Conservation (phyloP, 2,113 vertebrate genomes). For the Crotalus horridus region DNA sequence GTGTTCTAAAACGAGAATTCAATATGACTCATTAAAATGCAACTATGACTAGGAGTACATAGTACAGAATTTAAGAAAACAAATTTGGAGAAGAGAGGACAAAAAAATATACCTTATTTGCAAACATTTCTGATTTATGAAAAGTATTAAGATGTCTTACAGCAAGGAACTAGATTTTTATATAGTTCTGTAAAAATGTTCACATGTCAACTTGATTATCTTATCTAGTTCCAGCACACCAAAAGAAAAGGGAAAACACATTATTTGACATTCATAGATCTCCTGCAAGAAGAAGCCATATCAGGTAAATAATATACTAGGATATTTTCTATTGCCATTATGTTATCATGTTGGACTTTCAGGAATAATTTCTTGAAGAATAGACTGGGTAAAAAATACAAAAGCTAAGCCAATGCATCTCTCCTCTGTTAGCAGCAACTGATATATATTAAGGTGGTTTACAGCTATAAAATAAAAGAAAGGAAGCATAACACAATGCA, state of each 20-base stretch:
- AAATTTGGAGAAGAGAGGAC: neutral
- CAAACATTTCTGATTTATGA: neutral
- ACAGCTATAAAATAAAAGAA: neutral
- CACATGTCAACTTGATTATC: conserved; percentile 24
- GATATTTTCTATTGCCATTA: neutral
- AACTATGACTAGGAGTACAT: neutral
- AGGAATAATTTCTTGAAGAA: neutral
- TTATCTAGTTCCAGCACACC: conserved; percentile 88
- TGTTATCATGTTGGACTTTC: neutral
- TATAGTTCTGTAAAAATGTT: neutral
- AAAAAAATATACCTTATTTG: neutral
- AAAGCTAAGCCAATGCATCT: neutral
- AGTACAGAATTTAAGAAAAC: neutral
- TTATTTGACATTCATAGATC: conserved; percentile 97
- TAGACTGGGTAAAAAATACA: neutral
- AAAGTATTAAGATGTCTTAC: neutral
- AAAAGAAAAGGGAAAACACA: conserved; percentile 91
- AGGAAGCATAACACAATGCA: neutral
- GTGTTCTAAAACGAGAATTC: neutral
- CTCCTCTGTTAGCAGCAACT: neutral
- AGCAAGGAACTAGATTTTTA: neutral
- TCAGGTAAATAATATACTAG: conserved; percentile 75
- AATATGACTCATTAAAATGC: neutral
- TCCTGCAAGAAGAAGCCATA: conserved; percentile 98
- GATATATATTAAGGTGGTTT: neutral